phyloP scores from a whole-genome alignment of 2,797 vertebrate species.

The Danionella dracula region DNA sequence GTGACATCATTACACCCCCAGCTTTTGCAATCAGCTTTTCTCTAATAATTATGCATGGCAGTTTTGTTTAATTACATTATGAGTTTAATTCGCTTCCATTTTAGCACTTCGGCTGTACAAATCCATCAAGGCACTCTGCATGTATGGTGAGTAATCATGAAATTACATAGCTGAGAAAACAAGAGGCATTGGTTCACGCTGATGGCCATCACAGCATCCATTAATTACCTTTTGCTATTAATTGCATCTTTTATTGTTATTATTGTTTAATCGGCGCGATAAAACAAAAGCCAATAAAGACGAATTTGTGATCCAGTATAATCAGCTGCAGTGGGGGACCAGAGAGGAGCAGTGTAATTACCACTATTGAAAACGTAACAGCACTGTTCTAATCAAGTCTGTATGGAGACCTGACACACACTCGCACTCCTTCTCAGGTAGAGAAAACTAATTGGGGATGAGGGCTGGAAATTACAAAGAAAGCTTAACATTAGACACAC shows the following conservation, averaged over 20 bases:
- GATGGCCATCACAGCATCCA: constrained; percentile 79
- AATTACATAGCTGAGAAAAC: constrained; percentile 52
- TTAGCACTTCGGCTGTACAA: constrained; percentile 83
- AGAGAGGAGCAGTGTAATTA: constrained; percentile 42
- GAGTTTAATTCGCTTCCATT: constrained; percentile 96
- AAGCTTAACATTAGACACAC: constrained; percentile 20
- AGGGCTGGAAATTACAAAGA: constrained; percentile 14
- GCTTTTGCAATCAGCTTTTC: constrained; percentile 67
- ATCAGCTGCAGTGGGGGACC: constrained; percentile 33
- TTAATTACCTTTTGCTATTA: constrained; percentile 76
- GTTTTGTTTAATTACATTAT: constrained; percentile 98
- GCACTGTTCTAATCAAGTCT: constrained; percentile 28
- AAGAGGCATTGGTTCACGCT: constrained; percentile 73
- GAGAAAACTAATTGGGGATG: constrained; percentile 22
- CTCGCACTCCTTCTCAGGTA: constrained; percentile 14
- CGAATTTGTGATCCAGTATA: constrained; percentile 45
- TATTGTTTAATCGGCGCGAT: constrained; percentile 90
- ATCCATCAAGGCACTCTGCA: constrained; percentile 81
- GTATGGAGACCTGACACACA: neutral
- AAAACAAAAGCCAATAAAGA: constrained; percentile 65
- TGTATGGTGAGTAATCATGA: constrained; percentile 34
- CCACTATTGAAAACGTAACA: constrained; percentile 35
- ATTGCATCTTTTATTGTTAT: constrained; percentile 75
- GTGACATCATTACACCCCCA: constrained; percentile 26
- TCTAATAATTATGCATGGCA: constrained; percentile 70